These are phyloP conservation scores for Zapus hudsonius DNA, from an alignment of 2,113 vertebrate genomes.

Conservation along the genomic window DNA sequence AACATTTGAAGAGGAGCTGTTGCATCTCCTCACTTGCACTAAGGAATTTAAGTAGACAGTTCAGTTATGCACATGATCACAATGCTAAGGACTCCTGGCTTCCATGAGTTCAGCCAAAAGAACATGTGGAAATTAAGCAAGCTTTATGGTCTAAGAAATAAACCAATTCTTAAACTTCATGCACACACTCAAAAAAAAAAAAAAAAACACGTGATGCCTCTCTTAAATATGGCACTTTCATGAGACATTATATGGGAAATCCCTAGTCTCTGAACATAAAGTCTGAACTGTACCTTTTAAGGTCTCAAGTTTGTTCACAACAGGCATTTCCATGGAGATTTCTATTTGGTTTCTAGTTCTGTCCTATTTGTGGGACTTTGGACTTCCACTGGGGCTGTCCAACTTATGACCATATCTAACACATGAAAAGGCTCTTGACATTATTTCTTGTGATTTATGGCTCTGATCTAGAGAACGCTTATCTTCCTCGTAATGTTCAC, in stretches of 20 bases:
- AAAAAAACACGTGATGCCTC: background rate
- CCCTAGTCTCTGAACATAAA: background rate
- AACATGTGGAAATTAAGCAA: background rate
- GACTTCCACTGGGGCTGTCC: slow-evolving; percentile 21
- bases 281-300: slow-evolving; percentile 32
- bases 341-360: slow-evolving; percentile 46
- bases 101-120: background rate
- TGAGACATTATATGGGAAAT: background rate
- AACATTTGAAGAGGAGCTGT: background rate
- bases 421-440: background rate
- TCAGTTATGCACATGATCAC: background rate
- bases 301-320: slow-evolving; percentile 44
- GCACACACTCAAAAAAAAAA: no score
- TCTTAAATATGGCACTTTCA: background rate
- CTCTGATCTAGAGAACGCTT: background rate
- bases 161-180: background rate
- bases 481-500: background rate
- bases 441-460: slow-evolving; percentile 12
- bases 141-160: background rate
- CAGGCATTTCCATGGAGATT: slow-evolving; percentile 58
- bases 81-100: background rate
- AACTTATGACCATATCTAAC: background rate
- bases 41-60: background rate
- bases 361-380: slow-evolving; percentile 62
- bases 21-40: background rate